phyloP scores from a whole-genome alignment of 1,140 invertebrate species.

The Drosophila sproati region DNA sequence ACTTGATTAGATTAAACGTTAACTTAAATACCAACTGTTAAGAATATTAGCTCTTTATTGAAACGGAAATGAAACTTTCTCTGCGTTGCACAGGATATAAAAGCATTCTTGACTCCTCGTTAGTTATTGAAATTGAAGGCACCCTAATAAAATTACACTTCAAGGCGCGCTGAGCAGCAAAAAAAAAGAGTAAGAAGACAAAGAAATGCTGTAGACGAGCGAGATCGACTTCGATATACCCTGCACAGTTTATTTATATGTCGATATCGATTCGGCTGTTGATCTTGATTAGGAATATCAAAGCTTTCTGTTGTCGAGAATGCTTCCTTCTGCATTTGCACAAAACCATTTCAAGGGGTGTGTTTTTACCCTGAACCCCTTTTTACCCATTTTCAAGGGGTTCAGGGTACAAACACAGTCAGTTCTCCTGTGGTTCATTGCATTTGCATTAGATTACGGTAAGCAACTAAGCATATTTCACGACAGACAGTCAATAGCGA shows the following conservation, averaged over 20 bases:
- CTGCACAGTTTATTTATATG: no score
- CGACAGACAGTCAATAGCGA: conserved; percentile 13
- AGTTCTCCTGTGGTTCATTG: conserved; percentile 36
- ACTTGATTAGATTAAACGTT: not conserved
- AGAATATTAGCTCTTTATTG: no score
- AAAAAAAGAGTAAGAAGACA: conserved; percentile 26
- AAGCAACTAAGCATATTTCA: conserved; percentile 47
- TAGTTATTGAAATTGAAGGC: conserved; percentile 68
- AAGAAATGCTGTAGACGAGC: not conserved
- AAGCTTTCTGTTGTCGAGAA: no score
- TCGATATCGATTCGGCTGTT: no score
- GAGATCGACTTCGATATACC: no score
- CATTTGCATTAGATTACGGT: conserved; percentile 76
- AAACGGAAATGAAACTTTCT: no score
- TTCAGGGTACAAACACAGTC: not conserved
- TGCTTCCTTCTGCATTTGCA: no score
- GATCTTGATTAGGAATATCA: no score
- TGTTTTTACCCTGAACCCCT: no score
- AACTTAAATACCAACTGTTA: no score
- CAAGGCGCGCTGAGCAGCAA: conserved; percentile 19
- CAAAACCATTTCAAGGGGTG: no score
- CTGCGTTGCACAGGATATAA: not conserved
- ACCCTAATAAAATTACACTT: conserved; percentile 66
- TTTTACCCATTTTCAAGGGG: not conserved
- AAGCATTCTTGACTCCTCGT: not conserved